Percentiles rank a stretch among this genome's conserved stretches.
phyloP scores from a whole-genome alignment of 2,797 vertebrate species.

The Diceros bicornis region DNA sequence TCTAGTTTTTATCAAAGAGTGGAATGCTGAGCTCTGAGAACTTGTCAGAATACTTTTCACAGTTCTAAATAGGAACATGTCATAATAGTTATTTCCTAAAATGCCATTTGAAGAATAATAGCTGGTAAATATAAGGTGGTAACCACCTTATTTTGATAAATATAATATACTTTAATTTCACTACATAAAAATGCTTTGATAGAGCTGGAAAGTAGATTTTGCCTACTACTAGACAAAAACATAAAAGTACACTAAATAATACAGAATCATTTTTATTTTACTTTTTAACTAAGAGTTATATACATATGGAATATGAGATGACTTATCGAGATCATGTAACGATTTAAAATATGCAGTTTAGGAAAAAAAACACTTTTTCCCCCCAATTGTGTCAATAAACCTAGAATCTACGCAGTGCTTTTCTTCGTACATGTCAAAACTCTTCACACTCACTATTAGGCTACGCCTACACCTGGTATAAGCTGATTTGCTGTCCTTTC shows the following conservation, averaged over 20 bases:
- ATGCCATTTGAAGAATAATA: neutral
- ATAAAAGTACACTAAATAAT: neutral
- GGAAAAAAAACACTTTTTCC: neutral
- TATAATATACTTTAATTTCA: neutral
- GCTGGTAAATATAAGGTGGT: neutral
- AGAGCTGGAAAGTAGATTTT: neutral
- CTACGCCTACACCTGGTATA: rapidly evolving
- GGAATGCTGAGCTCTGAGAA: conserved; percentile 12
- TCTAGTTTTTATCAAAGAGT: conserved; percentile 23
- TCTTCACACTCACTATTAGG: neutral
- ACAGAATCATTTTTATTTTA: conserved; percentile 37
- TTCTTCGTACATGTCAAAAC: neutral
- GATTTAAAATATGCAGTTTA: neutral
- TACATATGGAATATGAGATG: neutral
- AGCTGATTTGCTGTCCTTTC: neutral
- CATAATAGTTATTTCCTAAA: conserved; percentile 33
- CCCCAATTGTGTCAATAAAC: neutral
- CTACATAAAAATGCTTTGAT: conserved; percentile 22
- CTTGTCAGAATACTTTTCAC: conserved; percentile 23
- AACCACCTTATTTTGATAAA: conserved; percentile 47
- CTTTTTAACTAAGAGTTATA: conserved; percentile 25
- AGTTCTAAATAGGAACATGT: neutral
- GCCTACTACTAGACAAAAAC: neutral
- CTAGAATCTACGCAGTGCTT: neutral
- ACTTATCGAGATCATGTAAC: neutral